Base-by-base conservation (phyloP, 1,140 invertebrate genomes). In the Aradophagus sp. region DNA sequence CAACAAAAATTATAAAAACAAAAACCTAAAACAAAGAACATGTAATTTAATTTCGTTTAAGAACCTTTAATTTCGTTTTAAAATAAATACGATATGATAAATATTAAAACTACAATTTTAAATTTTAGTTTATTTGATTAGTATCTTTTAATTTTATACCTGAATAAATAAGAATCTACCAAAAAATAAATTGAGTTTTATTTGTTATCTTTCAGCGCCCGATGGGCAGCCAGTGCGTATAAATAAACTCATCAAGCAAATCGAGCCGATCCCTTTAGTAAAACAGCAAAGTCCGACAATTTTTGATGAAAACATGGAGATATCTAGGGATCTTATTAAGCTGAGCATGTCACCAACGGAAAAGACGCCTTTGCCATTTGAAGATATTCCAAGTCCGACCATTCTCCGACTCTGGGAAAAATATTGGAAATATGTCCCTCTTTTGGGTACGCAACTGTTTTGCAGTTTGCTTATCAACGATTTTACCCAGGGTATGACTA, bases 381-480 rank as follows among this genome's bases (percentile, higher is more conserved):
- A 90, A 50, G 88, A 89, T 1, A 84, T 91, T 15, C 90, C 90
- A 2, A 89, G 90, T 2, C 90, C 90, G 0, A 84, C 82, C 19
- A 77, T 87, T 12, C 78, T 90, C 2, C 87, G 87, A 67, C 75
- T 88, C 16, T 83, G 89, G 61, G 86, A 89, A 5, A 88, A 84
- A 62, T 83, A 88, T 48, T 89, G 89, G 81, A 84, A 86, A 74
- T 88, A 89, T 77, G 77, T 90, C 53, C 89, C 89, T 13, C 78
- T 89, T 50, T 73, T 90, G 45, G 89, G 89, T 74, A 89, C 88
- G 65, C 89, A 90, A 84, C 71, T 90, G 55, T 89, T 89, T 65
- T 87, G 84, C 65, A 86, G 87, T 76, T 69, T 87, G 70, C 78
- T 90, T 61, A 88, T 88, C 58, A 84, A 89, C 77, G 83, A 84